These are phyloP conservation scores for Phengaris arion DNA, from an alignment of 2,888 invertebrate genomes.

Conservation along the genomic window DNA sequence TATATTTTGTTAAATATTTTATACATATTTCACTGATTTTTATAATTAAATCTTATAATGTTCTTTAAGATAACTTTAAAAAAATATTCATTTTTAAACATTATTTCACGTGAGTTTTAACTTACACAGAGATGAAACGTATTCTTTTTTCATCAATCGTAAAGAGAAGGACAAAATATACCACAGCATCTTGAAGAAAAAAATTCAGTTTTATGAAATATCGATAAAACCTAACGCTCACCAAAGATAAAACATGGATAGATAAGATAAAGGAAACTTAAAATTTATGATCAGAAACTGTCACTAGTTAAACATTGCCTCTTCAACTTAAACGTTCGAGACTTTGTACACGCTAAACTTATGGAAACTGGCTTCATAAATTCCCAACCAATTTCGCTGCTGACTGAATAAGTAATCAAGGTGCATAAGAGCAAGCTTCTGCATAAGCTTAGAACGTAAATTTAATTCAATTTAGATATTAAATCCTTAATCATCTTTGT, in stretches of 20 bases:
- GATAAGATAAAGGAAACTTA: neutral
- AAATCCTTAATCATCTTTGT: slow-evolving; percentile 13
- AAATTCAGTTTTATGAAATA: no score
- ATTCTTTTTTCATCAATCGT: no score
- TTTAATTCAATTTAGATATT: slow-evolving; percentile 27
- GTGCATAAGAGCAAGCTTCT: slow-evolving; percentile 46
- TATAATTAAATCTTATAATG: no score
- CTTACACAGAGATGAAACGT: no score
- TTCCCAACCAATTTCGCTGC: slow-evolving; percentile 42
- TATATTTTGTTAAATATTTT: no score
- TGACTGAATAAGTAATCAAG: slow-evolving; percentile 49
- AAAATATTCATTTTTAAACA: no score
- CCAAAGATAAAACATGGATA: neutral
- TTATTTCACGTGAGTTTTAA: no score
- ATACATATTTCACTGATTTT: no score
- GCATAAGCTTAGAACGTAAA: slow-evolving; percentile 44
- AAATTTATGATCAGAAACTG: slow-evolving; percentile 21
- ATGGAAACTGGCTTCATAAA: slow-evolving; percentile 39
- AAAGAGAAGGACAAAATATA: no score
- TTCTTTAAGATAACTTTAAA: no score
- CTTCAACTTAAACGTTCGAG: slow-evolving; percentile 26
- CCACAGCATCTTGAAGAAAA: no score
- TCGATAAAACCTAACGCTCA: neutral
- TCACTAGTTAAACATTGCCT: slow-evolving; percentile 27
- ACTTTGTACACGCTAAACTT: slow-evolving; percentile 29